Base-by-base conservation (phyloP, 2,888 invertebrate species). In the Doris montereyensis region DNA sequence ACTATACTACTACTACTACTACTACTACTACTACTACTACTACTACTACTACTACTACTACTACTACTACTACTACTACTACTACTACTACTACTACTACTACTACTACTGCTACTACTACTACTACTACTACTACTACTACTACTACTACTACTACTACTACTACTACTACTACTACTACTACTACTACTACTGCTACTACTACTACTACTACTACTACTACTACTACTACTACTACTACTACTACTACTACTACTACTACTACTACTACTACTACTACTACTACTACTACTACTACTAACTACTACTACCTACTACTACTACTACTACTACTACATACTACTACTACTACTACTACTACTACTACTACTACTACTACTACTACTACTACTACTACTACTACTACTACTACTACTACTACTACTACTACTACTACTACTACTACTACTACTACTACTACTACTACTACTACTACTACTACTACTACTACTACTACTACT, bases 281-380 rank as follows among this genome's bases (percentile, higher is more conserved):
- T 32, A 68, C 68, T 32, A 68, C 32, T 32, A 68, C 32, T 32
- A 68, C 68, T 32, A 68, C 68, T 68, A 68, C 32, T 32, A 68
- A 24, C 28, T 26, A 8, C 68, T 32, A 30, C 30, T 26, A n/a
- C n/a, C 68, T 32, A 30, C 68, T n/a, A 68, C 68, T 32, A 30
- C 32, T 10, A 68, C 32, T 10, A 30, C 68, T 10, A 68, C 68
- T 26, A 68, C 68, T 26, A 24, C 68, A n/a, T 30, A 30, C 70
- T 30, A 70, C 70, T 30, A 70, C 70, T 30, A 28, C 70, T 70
- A 70, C 70, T 70, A 70, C 70, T 70, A 70, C 70, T 70, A 28
- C 70, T 70, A 70, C 70, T 70, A 70, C 70, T 70, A 28, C 70
- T 70, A 28, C 70, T 70, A 70, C 70, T 70, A 70, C 70, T 70